Conservation (phyloP, 2,888 invertebrate species). For the Lamproptera curius region DNA sequence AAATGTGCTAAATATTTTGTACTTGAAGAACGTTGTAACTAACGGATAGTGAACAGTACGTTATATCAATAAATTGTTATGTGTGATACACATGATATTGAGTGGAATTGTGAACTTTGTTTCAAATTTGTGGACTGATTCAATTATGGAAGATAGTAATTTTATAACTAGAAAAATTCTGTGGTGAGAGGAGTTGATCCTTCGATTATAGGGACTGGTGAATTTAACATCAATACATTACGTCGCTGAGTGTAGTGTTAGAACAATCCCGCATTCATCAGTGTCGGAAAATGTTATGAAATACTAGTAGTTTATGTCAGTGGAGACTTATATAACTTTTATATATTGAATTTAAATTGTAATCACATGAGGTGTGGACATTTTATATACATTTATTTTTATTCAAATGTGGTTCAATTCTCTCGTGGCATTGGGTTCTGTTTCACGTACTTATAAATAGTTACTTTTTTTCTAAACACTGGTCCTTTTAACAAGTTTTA, state of each 20-base stretch:
- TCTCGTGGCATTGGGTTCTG: constrained; percentile 70
- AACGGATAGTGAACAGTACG: constrained; percentile 74
- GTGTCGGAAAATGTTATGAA: constrained; percentile 44
- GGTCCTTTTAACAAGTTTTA: constrained; percentile 4
- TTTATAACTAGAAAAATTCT: constrained; percentile 75
- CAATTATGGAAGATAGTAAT: constrained; percentile 66
- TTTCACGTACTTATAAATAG: constrained; percentile 19
- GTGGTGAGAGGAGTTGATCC: constrained; percentile 76
- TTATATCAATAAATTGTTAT: constrained; percentile 57
- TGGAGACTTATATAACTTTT: constrained; percentile 64
- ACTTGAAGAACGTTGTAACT: constrained; percentile 71
- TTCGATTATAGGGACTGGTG: constrained; percentile 65
- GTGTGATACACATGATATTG: constrained; percentile 49
- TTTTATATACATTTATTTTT: constrained; percentile 69
- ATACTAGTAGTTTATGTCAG: constrained; percentile 45
- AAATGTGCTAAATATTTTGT: constrained; percentile 73
- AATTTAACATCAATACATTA: constrained; percentile 50
- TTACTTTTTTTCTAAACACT: constrained; percentile 8
- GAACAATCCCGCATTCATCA: constrained; percentile 46
- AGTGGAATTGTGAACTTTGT: constrained; percentile 74
- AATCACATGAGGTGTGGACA: constrained; percentile 69
- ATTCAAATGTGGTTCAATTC: constrained; percentile 62
- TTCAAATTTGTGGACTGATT: constrained; percentile 77
- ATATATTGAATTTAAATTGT: constrained; percentile 65
- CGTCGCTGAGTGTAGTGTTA: constrained; percentile 56